phyloP scores from a whole-genome alignment of 2,888 invertebrate species.

The Calameuta pallipes region DNA sequence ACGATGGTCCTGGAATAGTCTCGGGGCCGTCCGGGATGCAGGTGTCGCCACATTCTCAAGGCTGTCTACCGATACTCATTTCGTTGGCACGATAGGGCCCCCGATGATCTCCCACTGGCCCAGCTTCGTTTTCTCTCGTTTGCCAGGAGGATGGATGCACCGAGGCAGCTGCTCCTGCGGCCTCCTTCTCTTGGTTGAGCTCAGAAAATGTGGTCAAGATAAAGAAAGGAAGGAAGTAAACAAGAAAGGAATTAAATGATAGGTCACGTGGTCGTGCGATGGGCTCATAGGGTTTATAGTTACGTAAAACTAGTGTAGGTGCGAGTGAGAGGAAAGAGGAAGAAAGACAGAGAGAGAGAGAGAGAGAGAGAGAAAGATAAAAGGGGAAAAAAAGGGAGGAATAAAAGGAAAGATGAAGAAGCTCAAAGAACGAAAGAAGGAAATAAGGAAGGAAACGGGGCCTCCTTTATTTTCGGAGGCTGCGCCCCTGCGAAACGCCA shows the following conservation, averaged over 20 bases:
- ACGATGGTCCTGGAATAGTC: too few relatives aligned
- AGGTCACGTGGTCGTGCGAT: neutral
- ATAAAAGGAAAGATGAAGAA: neutral
- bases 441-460: conserved; percentile 29
- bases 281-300: too few relatives aligned
- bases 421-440: conserved; percentile 18
- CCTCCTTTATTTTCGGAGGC: conserved; percentile 16
- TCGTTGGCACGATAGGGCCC: too few relatives aligned
- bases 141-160: too few relatives aligned
- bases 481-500: conserved; percentile 8
- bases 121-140: too few relatives aligned
- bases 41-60: too few relatives aligned
- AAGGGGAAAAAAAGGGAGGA: conserved; percentile 8
- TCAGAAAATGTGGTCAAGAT: neutral
- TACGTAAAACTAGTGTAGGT: conserved; percentile 7
- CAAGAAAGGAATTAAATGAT: conserved; percentile 11
- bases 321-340: conserved; percentile 17
- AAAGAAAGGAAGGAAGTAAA: conserved; percentile 12
- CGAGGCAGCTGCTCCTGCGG: too few relatives aligned
- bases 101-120: too few relatives aligned
- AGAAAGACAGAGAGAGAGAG: neutral
- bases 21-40: too few relatives aligned
- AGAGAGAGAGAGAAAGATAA: neutral
- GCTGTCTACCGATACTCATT: too few relatives aligned
- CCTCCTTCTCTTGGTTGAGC: neutral